phyloP scores from a whole-genome alignment of 2,113 vertebrate genomes.

The Colinus virginianus region DNA sequence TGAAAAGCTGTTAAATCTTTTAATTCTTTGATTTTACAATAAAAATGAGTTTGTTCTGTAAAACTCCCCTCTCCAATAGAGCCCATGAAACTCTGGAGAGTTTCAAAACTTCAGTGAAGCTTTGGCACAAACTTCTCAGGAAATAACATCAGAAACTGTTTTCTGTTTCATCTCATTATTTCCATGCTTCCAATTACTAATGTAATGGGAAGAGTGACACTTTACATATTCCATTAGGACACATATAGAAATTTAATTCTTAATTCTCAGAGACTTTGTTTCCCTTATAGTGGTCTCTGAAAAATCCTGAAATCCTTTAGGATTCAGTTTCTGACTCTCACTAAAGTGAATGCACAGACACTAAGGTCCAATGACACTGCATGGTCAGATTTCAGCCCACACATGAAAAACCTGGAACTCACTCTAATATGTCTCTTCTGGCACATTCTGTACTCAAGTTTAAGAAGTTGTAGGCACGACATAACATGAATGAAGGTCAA shows the following conservation, averaged over 20 bases:
- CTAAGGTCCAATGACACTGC: background rate
- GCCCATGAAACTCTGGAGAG: constrained; percentile 48
- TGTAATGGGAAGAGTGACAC: constrained; percentile 62
- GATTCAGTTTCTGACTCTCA: background rate
- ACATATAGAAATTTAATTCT: background rate
- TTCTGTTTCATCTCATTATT: constrained; percentile 65
- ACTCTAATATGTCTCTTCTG: background rate
- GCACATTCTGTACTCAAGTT: background rate
- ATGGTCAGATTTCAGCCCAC: background rate
- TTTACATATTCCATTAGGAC: constrained; percentile 43
- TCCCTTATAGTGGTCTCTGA: background rate
- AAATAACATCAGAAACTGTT: constrained; percentile 58
- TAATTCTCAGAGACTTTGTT: constrained; percentile 19
- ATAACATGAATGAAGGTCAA: background rate
- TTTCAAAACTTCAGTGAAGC: constrained; percentile 42
- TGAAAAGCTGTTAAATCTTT: background rate
- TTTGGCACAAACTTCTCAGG: constrained; percentile 63
- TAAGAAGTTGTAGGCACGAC: background rate
- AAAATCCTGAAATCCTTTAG: constrained; percentile 22
- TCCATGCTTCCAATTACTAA: constrained; percentile 51
- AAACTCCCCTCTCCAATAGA: constrained; percentile 28
- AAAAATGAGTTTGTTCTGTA: constrained; percentile 51
- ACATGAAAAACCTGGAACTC: background rate
- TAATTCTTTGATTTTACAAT: background rate
- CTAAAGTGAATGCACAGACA: background rate